Evolutionary conservation across 2,888 invertebrate species (phyloP), one percentile per base, ranked within the genome.

Genomic region (Aphidoletes aphidimyza): DNA sequence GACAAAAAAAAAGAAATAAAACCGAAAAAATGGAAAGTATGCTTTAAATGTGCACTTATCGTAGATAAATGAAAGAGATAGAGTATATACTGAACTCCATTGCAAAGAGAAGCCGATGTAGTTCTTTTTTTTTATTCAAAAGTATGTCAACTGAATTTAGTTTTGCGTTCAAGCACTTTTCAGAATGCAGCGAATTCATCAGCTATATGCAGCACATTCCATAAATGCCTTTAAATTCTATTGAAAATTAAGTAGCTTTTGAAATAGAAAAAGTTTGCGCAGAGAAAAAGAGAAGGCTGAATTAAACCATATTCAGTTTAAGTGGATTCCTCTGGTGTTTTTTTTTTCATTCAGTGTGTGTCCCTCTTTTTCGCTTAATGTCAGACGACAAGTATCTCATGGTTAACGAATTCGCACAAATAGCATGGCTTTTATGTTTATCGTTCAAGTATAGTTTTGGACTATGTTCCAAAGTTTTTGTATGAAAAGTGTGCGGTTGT

Each of bases 211-310:
- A 81, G 22, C 22, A 37, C 81, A 37, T 36, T 81, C 22, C 37
- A 37, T 36, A 37, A 37, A 37, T 81, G 36, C 81, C 37, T 36
- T 81, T 81, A 69, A 30, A 37, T 37, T 37, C 81, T 37, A 81
- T 81, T 81, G 81, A 81, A 81, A 81, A 81, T 81, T 81, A 81
- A 81, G 81, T 81, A 37, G 81, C 81, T 81, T 81, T 81, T 34
- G 34, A 78, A 36, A 78, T 81, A 78, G 22, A 3, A 69, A 69
- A 69, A 69, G 19, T 69, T 69, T 69, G 14, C 34, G 22, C 14
- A 34, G 11, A 69, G 69, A 1, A 3, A 54, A 26, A 22, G 54
- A 54, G 47, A 26, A 5, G 22, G 69, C 69, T 34, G 34, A 69
- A 69, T 69, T 69, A 69, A 69, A 69, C 69, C 69, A 69, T 69